Percentiles rank a stretch among this genome's conserved stretches.
These are phyloP conservation scores for Cebus imitator DNA, from an alignment of 2,113 vertebrate genomes.

Conservation along the genomic window DNA sequence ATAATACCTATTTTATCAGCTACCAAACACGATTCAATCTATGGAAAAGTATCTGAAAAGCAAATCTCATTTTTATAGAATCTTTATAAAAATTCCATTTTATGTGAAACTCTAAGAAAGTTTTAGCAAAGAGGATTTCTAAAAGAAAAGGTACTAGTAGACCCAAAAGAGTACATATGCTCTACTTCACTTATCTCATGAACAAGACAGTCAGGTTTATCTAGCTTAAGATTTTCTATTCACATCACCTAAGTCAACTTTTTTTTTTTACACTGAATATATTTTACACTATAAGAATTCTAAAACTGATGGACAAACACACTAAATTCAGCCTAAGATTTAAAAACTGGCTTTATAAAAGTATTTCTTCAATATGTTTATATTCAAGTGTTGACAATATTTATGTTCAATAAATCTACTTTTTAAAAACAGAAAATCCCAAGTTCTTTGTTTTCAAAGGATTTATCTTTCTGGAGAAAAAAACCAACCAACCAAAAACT, in stretches of 20 bases:
- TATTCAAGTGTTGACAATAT: not conserved
- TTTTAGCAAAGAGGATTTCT: not conserved
- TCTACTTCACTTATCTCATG: not conserved
- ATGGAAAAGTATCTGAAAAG: not conserved
- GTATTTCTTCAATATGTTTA: constrained; percentile 25
- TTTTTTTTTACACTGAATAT: not conserved
- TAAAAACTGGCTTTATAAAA: constrained; percentile 1
- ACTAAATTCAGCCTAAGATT: constrained; percentile 2
- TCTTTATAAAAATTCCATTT: not conserved
- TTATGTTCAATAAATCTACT: not conserved
- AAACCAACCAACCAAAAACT: not conserved
- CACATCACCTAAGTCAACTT: not conserved
- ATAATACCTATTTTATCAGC: not conserved
- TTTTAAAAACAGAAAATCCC: constrained; percentile 22
- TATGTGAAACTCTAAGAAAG: not conserved
- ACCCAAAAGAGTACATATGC: not conserved
- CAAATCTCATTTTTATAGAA: not conserved
- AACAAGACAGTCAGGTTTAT: not conserved
- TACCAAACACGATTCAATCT: not conserved
- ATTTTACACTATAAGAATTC: constrained; percentile 36
- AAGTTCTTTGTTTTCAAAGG: constrained; percentile 14
- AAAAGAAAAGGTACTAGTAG: not conserved
- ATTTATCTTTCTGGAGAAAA: not conserved
- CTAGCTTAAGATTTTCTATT: not conserved
- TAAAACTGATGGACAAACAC: not conserved